Evolutionary conservation across 23 tunicate genomes (phyloP).

Genomic region (Trididemnum nubilum): DNA sequence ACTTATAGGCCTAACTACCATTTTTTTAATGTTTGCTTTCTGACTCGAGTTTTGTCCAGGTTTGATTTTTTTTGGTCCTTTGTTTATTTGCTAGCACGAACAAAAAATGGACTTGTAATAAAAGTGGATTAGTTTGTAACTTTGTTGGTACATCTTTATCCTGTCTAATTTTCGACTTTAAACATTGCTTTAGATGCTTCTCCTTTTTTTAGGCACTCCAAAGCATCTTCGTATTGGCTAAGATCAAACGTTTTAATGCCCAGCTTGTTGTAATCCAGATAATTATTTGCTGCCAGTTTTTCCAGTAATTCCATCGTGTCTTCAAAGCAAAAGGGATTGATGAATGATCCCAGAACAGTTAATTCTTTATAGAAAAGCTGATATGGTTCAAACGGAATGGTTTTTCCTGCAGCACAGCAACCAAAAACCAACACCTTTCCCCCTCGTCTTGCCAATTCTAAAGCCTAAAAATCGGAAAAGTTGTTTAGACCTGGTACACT

Average conservation of each 20-base stretch:
- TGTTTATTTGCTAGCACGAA: no score
- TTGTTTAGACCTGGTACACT: no score
- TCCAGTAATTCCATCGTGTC: conserved; percentile 58
- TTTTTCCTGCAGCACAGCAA: conserved; percentile 91
- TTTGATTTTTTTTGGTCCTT: no score
- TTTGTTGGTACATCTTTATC: no score
- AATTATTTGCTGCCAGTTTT: conserved; percentile 28
- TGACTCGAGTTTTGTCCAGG: no score
- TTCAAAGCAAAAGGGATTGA: conserved; percentile 83
- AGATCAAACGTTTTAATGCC: conserved; percentile 60
- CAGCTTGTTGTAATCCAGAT: conserved; percentile 51
- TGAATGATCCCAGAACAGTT: conserved; percentile 63
- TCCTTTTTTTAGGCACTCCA: conserved; percentile 56
- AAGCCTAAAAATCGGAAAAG: conserved; percentile 44
- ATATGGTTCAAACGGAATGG: conserved; percentile 79
- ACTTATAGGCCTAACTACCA: no score
- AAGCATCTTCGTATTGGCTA: conserved; percentile 56
- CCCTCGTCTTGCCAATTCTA: conserved; percentile 75
- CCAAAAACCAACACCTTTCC: conserved; percentile 71
- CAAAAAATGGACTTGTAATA: no score
- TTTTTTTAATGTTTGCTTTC: no score
- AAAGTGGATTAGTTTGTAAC: no score
- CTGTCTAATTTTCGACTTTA: no score
- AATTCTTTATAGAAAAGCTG: conserved; percentile 86
- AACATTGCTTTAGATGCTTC: conserved; percentile 83